Evolutionary conservation across 2,113 vertebrate genomes (phyloP), one percentile per base, ranked within the genome.

Genomic region (Corapipo altera): DNA sequence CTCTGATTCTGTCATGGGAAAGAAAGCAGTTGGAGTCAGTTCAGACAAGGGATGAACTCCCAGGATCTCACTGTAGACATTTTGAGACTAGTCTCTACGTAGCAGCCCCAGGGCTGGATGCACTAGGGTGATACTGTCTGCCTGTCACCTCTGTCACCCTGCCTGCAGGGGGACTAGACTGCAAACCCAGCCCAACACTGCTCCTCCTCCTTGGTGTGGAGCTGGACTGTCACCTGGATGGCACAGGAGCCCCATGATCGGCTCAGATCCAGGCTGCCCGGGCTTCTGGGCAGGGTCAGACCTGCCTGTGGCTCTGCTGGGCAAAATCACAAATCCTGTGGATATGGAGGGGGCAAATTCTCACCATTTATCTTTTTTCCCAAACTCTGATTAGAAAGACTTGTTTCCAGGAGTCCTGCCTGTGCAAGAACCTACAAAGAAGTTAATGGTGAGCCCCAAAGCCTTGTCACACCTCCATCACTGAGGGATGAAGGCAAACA

Each of bases 241-340:
- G 55, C 35, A 8, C 9, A 23, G 72, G 48, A 76, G 27, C 62
- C 62, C 12, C 62, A 65, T 5, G 62, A 43, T 32, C 6, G 5
- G 39, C 69, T 52, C 10, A 6, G 43, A 17, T 20, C 28, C 1
- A 0, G 58, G 44, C 51, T 55, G 54, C 13, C 54, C 0, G 0
- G 22, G 8, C 27, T 74, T 15, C 62, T 65, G 70, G 49, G 43
- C 49, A 76, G 23, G 26, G 33, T 51, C 64, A 28, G 64, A 52
- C 17, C 55, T 51, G 54, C 16, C 57, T 43, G 37, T 0, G 12
- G 12, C 55, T 37, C 69, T 65, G 57, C 44, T 11, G n/a, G n/a
- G 55, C 26, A 64, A 69, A 78, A 48, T 37, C 79, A 30, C 49
- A 84, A 58, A 48, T 10, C 17, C 32, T 27, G 52, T 41, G 13